phyloP scores from a whole-genome alignment of 2,113 vertebrate genomes.

The Vulpes ferrilata region DNA sequence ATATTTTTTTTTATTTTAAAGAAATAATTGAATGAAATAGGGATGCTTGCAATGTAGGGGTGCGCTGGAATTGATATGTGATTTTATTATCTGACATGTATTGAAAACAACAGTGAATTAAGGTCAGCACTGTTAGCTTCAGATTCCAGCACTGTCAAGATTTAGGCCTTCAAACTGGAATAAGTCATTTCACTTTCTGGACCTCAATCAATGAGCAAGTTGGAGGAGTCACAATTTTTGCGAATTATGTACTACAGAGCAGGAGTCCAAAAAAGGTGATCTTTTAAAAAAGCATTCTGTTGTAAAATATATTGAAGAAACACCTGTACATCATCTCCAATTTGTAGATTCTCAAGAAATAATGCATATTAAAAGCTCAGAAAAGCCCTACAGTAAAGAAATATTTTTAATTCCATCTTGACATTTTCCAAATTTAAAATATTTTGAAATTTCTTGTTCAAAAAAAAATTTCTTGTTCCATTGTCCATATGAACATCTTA shows the following conservation, averaged over 20 bases:
- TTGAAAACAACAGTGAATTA: neutral
- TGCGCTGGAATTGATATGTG: neutral
- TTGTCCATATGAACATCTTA: neutral
- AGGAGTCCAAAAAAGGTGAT: neutral
- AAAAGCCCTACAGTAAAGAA: neutral
- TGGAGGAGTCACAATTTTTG: neutral
- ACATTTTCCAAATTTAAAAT: neutral
- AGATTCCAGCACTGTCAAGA: neutral
- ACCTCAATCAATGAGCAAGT: neutral
- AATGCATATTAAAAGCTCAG: neutral
- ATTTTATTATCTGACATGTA: neutral
- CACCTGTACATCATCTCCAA: neutral
- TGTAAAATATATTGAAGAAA: neutral
- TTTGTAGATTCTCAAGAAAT: neutral
- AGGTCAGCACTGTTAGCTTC: neutral
- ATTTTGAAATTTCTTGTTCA: neutral
- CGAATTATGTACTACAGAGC: neutral
- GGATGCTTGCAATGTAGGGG: neutral
- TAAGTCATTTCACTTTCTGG: neutral
- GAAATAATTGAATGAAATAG: neutral
- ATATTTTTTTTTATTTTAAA: slow-evolving; percentile 35
- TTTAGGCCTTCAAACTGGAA: neutral
- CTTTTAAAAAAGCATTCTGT: neutral
- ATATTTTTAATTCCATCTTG: neutral
- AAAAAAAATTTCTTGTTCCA: neutral